phyloP scores from a whole-genome alignment of 2,113 vertebrate genomes.

The Mionectes macconnelli region DNA sequence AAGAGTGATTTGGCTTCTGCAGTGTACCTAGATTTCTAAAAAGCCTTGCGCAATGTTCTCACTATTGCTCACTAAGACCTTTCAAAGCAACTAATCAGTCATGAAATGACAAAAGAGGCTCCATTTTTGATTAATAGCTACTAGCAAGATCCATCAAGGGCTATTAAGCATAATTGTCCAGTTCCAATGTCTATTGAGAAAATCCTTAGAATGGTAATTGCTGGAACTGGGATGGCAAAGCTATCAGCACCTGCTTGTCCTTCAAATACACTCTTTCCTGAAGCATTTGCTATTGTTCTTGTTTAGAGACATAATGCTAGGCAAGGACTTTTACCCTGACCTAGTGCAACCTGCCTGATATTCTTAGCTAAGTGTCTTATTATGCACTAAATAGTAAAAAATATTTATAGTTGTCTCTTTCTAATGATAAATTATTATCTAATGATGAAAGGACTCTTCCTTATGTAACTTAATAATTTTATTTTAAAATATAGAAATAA shows the following conservation, averaged over 20 bases:
- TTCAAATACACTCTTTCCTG: background rate
- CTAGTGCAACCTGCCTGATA: background rate
- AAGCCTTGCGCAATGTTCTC: background rate
- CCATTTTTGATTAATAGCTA: slow-evolving; percentile 1
- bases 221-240: background rate
- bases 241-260: slow-evolving; percentile 2
- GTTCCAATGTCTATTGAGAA: slow-evolving; percentile 1
- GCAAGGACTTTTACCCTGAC: background rate
- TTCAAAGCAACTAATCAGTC: slow-evolving; percentile 34
- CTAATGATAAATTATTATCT: background rate
- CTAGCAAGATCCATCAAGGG: background rate
- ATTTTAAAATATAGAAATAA: background rate
- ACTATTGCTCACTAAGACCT: background rate
- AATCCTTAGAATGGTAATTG: slow-evolving; percentile 32
- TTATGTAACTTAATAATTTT: background rate
- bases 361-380: background rate
- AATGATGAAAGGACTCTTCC: background rate
- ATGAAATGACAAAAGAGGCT: slow-evolving; percentile 17
- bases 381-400: background rate
- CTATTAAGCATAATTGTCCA: slow-evolving; percentile 26
- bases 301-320: background rate
- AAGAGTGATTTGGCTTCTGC: slow-evolving; percentile 6
- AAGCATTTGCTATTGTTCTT: background rate
- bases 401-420: background rate
- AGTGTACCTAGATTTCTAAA: slow-evolving; percentile 4